Conservation (phyloP, 2,888 invertebrate species). For the Arrhopalites spinosus region DNA sequence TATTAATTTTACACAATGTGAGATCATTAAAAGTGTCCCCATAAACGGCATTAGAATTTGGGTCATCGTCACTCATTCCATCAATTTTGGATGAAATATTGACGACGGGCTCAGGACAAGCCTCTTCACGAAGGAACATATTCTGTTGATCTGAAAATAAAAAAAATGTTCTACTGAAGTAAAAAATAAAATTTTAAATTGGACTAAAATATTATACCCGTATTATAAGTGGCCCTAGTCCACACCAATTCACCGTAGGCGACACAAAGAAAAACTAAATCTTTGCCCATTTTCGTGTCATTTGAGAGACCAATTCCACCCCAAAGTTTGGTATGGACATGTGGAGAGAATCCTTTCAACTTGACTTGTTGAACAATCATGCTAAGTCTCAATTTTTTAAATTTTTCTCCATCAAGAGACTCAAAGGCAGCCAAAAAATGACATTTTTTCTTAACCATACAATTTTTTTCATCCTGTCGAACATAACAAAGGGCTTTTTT, state of each 20-base stretch:
- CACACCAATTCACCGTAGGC: not conserved
- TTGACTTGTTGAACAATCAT: not conserved
- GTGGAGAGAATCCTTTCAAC: not conserved
- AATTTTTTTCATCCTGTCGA: constrained; percentile 1
- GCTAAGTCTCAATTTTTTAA: not conserved
- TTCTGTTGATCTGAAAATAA: constrained; percentile 10
- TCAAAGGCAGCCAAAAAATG: not conserved
- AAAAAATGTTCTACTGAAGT: too few species aligned
- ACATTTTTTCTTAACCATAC: not conserved
- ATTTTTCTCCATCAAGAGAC: not conserved
- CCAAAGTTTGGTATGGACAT: constrained; percentile 6
- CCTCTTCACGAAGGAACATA: not conserved
- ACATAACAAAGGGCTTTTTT: constrained; percentile 19
- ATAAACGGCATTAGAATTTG: not conserved
- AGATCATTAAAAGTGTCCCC: not conserved
- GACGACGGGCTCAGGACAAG: not conserved
- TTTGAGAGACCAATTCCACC: constrained; percentile 25
- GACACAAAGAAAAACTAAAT: constrained; percentile 9
- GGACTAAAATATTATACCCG: too few species aligned
- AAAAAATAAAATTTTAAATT: too few species aligned
- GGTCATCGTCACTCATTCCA: not conserved
- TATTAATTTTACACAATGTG: not conserved
- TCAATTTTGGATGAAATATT: not conserved
- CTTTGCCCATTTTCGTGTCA: constrained; percentile 23
- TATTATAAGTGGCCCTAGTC: not conserved